phyloP scores from a whole-genome alignment of 2,797 vertebrate species.

The Bovichtus diacanthus region DNA sequence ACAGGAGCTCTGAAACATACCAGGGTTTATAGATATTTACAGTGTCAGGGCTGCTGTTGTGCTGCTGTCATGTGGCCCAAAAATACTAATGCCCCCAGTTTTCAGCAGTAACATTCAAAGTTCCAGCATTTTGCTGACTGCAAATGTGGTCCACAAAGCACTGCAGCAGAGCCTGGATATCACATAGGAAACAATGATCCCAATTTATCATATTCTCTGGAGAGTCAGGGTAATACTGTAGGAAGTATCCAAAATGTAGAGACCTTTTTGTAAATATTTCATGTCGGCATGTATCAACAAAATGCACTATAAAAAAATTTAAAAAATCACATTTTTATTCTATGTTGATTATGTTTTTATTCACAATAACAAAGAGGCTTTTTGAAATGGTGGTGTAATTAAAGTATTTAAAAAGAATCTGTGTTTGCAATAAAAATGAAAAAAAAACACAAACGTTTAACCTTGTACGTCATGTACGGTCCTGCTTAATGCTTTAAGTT shows the following conservation, averaged over 20 bases:
- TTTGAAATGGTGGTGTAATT: background rate
- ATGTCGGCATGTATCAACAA: background rate
- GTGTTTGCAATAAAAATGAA: too few species aligned
- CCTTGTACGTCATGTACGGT: background rate
- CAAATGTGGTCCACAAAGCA: slow-evolving; percentile 1
- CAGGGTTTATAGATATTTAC: too few species aligned
- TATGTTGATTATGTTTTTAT: background rate
- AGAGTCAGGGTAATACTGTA: background rate
- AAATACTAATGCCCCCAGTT: background rate
- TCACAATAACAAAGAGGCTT: background rate
- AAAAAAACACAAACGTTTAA: too few species aligned
- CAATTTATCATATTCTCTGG: background rate
- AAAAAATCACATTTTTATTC: too few species aligned
- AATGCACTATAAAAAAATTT: background rate
- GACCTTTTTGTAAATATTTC: too few species aligned
- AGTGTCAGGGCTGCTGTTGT: too few species aligned
- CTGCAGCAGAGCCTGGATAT: slow-evolving; percentile 10
- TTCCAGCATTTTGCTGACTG: slow-evolving; percentile 11
- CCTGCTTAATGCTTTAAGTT: background rate
- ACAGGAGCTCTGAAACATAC: too few species aligned
- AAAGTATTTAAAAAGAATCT: background rate
- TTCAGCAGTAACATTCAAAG: slow-evolving; percentile 1
- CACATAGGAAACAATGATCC: background rate
- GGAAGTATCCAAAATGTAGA: background rate
- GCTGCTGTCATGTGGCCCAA: too few species aligned